Percentiles rank a stretch among this genome's conserved stretches.
Evolutionary conservation across 2,888 invertebrate genomes (phyloP).

Genomic region (Vannuccia rotundouncinata): DNA sequence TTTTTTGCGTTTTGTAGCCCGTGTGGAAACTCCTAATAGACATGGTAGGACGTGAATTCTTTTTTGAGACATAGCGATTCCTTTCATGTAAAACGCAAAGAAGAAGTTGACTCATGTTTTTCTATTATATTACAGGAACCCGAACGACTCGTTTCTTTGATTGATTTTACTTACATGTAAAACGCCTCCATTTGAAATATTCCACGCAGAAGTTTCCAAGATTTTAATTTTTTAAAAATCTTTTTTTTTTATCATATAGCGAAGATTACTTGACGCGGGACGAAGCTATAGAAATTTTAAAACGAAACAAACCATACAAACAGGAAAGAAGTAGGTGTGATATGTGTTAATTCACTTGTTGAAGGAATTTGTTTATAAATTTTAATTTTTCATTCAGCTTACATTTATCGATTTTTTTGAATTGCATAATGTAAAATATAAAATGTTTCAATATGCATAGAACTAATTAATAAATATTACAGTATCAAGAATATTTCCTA

Average conservation of each 20-base stretch:
- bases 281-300: slow-evolving; percentile 69
- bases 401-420: slow-evolving; percentile 18
- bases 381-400: neutral
- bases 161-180: slow-evolving; percentile 71
- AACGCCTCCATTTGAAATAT: too few relatives aligned
- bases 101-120: neutral
- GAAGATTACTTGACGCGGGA: slow-evolving; percentile 74
- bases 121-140: slow-evolving; percentile 60
- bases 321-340: slow-evolving; percentile 57
- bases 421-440: too few relatives aligned
- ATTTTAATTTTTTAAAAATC: too few relatives aligned
- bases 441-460: too few relatives aligned
- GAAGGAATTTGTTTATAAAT: neutral
- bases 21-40: slow-evolving; percentile 77
- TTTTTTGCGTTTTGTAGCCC: slow-evolving; percentile 58
- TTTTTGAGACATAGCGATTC: neutral
- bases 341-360: neutral
- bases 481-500: too few relatives aligned
- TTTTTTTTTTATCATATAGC: slow-evolving; percentile 57
- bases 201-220: too few relatives aligned
- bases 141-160: slow-evolving; percentile 72
- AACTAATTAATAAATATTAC: too few relatives aligned
- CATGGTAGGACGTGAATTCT: slow-evolving; percentile 58
- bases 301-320: slow-evolving; percentile 62
- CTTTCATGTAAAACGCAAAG: neutral